Conservation (phyloP, 2,888 invertebrate genomes). For the Epinotia ramella region DNA sequence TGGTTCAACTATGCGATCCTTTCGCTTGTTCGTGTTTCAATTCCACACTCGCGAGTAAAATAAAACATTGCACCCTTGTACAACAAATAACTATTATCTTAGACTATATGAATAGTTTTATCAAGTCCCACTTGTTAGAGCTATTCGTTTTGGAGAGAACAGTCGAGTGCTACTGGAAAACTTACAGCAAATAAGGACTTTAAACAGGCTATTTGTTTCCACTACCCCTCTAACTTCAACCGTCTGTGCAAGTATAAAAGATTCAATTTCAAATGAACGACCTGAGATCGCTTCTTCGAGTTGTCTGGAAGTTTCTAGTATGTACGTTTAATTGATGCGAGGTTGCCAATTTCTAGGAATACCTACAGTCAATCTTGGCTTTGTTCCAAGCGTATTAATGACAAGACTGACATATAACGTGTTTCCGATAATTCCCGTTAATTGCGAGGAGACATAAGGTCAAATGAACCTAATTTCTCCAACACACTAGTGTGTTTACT, state of each 20-base stretch:
- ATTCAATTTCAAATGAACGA: background rate
- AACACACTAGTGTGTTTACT: no score
- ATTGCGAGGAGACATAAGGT: no score
- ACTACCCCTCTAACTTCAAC: background rate
- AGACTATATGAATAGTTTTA: background rate
- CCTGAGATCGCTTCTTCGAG: background rate
- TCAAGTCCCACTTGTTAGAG: slow-evolving; percentile 3
- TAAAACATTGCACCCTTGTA: no score
- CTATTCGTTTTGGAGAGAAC: background rate
- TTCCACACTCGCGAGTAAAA: no score
- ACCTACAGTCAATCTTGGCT: background rate
- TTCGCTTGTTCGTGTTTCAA: no score
- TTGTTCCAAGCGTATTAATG: no score
- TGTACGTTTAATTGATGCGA: slow-evolving; percentile 4
- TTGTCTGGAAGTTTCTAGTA: background rate
- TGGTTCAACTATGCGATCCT: no score
- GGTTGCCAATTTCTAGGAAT: slow-evolving; percentile 3
- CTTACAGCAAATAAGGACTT: background rate
- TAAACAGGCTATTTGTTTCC: background rate
- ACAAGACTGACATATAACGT: no score
- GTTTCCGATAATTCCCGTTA: no score
- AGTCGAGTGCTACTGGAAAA: background rate
- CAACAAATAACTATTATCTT: no score
- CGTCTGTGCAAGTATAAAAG: background rate
- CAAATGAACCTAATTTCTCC: no score